Conservation (phyloP, 2,113 vertebrate species). For the Miniopterus natalensis region DNA sequence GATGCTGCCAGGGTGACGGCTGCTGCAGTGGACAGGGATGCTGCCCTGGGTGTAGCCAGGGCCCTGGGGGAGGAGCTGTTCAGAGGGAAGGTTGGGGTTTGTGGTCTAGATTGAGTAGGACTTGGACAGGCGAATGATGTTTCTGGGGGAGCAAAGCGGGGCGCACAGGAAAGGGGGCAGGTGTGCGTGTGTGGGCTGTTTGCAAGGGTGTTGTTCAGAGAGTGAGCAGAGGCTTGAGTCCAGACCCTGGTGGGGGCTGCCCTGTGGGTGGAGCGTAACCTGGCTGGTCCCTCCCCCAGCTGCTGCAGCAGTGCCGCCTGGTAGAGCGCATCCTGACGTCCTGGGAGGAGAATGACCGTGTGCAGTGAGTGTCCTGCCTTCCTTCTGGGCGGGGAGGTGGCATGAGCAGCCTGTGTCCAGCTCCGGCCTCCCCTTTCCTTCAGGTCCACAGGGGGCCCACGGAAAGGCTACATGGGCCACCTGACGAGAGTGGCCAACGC, state of each 20-base stretch:
- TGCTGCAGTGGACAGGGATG: fast-evolving
- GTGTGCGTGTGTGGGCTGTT: too few species aligned
- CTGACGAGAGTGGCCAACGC: conserved; percentile 87
- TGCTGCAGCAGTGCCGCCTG: conserved; percentile 86
- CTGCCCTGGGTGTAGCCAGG: fast-evolving
- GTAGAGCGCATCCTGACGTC: conserved; percentile 85
- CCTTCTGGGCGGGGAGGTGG: fast-evolving
- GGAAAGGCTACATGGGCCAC: conserved; percentile 89
- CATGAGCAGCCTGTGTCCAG: fast-evolving
- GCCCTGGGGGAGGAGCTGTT: not conserved
- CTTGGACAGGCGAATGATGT: not conserved
- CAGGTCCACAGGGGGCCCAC: conserved; percentile 84
- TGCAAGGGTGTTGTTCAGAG: too few species aligned
- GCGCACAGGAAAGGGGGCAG: fast-evolving
- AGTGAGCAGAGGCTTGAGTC: too few species aligned
- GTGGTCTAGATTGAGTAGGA: not conserved
- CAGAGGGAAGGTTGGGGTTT: not conserved
- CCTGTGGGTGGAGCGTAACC: too few species aligned
- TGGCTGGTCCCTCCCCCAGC: conserved; percentile 58
- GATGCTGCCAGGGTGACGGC: not conserved
- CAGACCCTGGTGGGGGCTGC: too few species aligned
- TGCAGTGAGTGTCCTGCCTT: conserved; percentile 82
- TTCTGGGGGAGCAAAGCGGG: not conserved
- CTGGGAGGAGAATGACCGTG: conserved; percentile 87
- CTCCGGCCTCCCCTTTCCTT: not conserved